phyloP scores from a whole-genome alignment of 2,113 vertebrate species.

The Apus apus region DNA sequence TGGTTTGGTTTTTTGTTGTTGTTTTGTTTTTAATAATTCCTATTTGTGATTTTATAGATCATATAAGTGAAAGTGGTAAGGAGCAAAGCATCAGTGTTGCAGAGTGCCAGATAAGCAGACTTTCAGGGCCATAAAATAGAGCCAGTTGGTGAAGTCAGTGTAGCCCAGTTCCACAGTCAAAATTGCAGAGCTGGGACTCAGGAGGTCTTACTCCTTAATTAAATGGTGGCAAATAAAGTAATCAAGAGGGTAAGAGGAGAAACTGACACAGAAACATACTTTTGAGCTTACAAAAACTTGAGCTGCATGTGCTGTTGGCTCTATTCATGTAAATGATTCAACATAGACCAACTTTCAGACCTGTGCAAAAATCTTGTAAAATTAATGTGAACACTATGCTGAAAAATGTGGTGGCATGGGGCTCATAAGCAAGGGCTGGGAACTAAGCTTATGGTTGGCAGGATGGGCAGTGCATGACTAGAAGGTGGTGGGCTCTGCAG shows the following conservation, averaged over 20 bases:
- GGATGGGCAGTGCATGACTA: not conserved
- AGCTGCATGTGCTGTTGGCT: not conserved
- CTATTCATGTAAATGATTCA: not conserved
- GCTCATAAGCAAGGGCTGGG: not conserved
- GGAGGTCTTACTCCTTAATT: not conserved
- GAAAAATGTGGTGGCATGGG: not conserved
- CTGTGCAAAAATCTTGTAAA: slow-evolving; percentile 1
- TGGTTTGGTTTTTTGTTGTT: not conserved
- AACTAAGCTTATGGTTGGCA: not conserved
- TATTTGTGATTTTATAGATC: not conserved
- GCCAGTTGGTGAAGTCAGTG: not conserved
- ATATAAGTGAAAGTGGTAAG: not conserved
- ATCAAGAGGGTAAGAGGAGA: not conserved
- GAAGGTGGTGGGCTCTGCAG: not conserved
- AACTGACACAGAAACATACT: not conserved
- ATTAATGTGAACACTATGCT: not conserved
- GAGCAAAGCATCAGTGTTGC: not conserved
- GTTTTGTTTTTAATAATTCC: not conserved
- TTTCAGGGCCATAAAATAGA: not conserved
- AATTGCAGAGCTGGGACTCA: not conserved
- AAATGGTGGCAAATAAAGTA: not conserved
- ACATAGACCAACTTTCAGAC: not conserved
- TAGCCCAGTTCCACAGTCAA: not conserved
- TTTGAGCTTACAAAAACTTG: not conserved
- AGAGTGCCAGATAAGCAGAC: not conserved